Base-by-base conservation (phyloP, 2,113 vertebrate species). In the Camelus bactrianus region DNA sequence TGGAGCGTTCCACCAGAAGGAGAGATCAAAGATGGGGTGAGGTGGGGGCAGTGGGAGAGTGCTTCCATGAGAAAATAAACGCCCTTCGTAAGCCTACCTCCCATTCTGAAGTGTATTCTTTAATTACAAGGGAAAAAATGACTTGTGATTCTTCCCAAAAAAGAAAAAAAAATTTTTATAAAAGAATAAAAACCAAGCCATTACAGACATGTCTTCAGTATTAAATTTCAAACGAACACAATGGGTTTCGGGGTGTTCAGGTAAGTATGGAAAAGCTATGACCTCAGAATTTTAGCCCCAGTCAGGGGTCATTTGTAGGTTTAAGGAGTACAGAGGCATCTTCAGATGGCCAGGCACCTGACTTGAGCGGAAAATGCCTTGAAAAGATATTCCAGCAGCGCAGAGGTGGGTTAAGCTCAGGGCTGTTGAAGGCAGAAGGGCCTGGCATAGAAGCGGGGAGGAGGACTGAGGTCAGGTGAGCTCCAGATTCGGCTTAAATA, bases 391-490 rank as follows among this genome's bases (percentile, higher is more conserved):
- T 11, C 28, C 42, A 9, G 58, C 26, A 0, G 5, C 62, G n/a
- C 38, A 79, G 22, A 56, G 38, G 15, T 6, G 86, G 22, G 0
- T 30, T 16, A 35, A 14, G 20, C 9, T 48, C 54, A 1, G 14
- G 1, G 13, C 17, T 5, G 17, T 1, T 14, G 26, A 65, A 24
- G 28, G 32, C 9, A 0, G 30, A 28, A 12, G 4, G 30, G n/a
- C 4, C 16, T 12, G 58, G 64, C 6, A 1, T 6, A 2, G 35
- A 0, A 2, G 17, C 50, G 10, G 20, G 3, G 0, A 17, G 19
- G 8, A 20, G 54, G 54, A 14, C 19, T 0, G 10, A 2, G 70
- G 38, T 42, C n/a, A 56, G 48, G 46, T 2, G 4, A 8, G 3
- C 26, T 8, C 62, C 65, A 60, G 65, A 20, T 2, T 16, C 38